Evolutionary conservation across 1,140 invertebrate genomes (phyloP).

Genomic region (Brachionus asplanchnoidis): DNA sequence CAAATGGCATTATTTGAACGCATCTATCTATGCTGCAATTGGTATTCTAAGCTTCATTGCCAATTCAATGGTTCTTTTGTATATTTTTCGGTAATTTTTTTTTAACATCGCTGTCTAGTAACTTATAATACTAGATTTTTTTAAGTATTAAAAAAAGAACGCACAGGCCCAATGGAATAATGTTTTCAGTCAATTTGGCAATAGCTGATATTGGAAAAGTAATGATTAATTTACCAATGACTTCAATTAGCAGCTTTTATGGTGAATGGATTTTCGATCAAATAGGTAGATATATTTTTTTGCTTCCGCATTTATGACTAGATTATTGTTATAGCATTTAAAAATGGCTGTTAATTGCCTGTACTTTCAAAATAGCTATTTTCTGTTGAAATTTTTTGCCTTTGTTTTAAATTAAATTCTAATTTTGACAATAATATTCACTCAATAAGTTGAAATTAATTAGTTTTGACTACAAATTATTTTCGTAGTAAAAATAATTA

Average conservation of each 20-base stretch:
- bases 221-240: constrained; percentile 37
- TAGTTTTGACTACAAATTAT: too few relatives aligned
- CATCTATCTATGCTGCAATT: neutral
- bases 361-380: too few relatives aligned
- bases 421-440: too few relatives aligned
- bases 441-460: too few relatives aligned
- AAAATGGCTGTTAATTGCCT: too few relatives aligned
- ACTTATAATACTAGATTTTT: neutral
- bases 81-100: neutral
- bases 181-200: constrained; percentile 27
- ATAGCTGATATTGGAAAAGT: constrained; percentile 37
- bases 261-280: constrained; percentile 36
- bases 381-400: too few relatives aligned
- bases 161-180: neutral
- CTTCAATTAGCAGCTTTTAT: constrained; percentile 4
- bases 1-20: constrained; percentile 34
- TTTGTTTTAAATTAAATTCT: too few relatives aligned
- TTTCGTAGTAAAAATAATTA: too few relatives aligned
- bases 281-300: neutral
- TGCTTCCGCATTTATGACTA: too few relatives aligned
- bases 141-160: neutral
- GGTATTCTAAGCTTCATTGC: neutral
- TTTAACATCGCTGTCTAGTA: neutral
- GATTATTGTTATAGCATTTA: too few relatives aligned
- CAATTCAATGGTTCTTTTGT: constrained; percentile 24